Evolutionary conservation across 1,140 invertebrate species (phyloP), one percentile per base, ranked within the genome.

Genomic region (Archegozetes longisetosus): DNA sequence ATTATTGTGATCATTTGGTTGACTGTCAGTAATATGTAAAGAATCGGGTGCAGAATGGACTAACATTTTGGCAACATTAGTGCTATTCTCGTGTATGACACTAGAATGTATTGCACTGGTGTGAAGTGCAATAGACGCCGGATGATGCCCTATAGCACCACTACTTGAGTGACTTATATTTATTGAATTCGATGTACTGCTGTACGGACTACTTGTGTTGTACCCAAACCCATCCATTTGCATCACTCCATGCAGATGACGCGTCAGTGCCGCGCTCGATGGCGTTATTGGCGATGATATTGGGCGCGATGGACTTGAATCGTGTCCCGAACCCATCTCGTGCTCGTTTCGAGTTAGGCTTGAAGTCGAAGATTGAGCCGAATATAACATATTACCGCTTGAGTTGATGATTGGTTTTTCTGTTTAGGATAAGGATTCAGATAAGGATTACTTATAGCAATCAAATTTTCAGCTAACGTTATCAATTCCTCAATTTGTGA

Each of bases 201-300:
- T 40, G 17, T 9, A 40, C 32, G 32, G 32, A 40, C 32, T 40
- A 17, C 17, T 40, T 9, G 32, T 40, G 17, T 17, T 40, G 32
- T 40, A 40, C 32, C 17, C 6, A 17, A 40, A 40, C 6, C 32
- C 32, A 17, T 40, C 32, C 17, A 40, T 9, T 17, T 6, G 32
- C 6, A 40, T 17, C 6, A 40, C 6, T 40, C 32, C 32, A 26
- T 61, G 60, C 17, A 61, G 28, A 23, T 61, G 60, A 28, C 60
- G 29, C 22, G 60, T 61, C 22, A 61, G 28, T 48, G 47, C 46
- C 1, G 54, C 60, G 6, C 55, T 26, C 4, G 53, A 56, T 24
- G 60, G 60, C 20, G 57, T 60, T 20, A 61, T 57, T 25, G 60
- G 60, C 23, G 60, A 61, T 9, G 60, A 61, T 17, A 61, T 58